Base-by-base conservation (phyloP, 1,140 invertebrate species). In the Hyposmocoma kahamanoa region DNA sequence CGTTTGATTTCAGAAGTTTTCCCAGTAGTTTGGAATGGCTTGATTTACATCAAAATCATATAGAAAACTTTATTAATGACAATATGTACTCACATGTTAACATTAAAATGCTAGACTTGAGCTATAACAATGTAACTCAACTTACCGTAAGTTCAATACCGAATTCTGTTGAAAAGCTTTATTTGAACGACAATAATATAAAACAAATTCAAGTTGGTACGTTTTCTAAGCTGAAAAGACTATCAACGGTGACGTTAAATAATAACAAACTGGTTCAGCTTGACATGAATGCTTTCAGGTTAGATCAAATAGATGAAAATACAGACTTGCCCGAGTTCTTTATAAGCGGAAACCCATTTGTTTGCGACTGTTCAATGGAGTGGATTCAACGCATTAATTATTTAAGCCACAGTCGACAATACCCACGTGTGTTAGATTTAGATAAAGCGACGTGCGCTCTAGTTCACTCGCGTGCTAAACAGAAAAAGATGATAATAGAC, bases 301-400 rank as follows among this genome's bases (percentile, higher is more conserved):
- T 95, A 62, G 89, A 89, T 63, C 84, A 89, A 67, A 90, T 93
- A 53, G 87, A 89, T 13, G 88, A 89, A 59, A 87, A 91, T 57
- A 88, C 86, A 52, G 89, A 92, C 53, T 75, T 93, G 61, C 91
- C 93, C 6, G 90, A 92, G 75, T 94, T 95, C 81, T 94, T 92
- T 80, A 90, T 95, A 66, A 93, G 92, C 28, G 90, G 91, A 56
- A 96, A 96, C 85, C 93, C 94, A 11, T 93, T 95, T 74, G 87
- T 92, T 59, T 95, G 94, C 80, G 92, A 95, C 72, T 95, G 94
- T 82, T 90, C 90, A 47, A 94, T 95, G 93, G 94, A 95, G 82
- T 96, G 94, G 93, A 84, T 96, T 66, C 90, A 93, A 53, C 87
- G 92, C 55, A 92, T 94, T 62, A 94, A 94, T 86, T 90, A 92